Evolutionary conservation across 1,140 invertebrate species (phyloP), one percentile per base, ranked within the genome.

Genomic region (Listronotus bonariensis): DNA sequence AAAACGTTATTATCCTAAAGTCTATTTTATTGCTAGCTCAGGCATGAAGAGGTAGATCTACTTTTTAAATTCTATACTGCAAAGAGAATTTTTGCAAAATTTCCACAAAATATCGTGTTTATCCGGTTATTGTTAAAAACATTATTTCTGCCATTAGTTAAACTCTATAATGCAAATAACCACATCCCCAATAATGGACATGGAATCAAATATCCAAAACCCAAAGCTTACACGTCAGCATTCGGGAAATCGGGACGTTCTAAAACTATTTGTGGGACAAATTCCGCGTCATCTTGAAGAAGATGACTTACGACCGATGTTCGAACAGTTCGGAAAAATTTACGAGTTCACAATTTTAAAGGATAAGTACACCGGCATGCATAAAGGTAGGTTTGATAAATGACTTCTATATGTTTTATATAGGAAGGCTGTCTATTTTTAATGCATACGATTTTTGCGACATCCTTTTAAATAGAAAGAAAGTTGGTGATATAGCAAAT

Each of bases 331-430:
- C 76, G 94, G 94, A 41, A 92, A 92, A 76, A 97, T 97, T 74
- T 94, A 95, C 78, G 94, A 97, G 82, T 89, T 97, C 68, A 94
- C 92, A 43, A 90, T 96, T 14, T 87, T 97, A 41, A 95, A 95
- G 84, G 92, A 94, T 79, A 93, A 93, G 78, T 92, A 93, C 81
- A 96, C 93, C 34, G 93, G 93, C 20, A 92, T 94, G 85, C 93
- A 96, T 79, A 96, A 96, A 88, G 92, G 92, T 93, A 80, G 74
- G 63, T 0, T 1, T 12, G n/a, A n/a, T n/a, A n/a, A n/a, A n/a
- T 9, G 9, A 8, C 18, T 10, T 5, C 9, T 18, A 8, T 9
- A 9, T 46, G 7, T 7, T 8, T n/a, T 9, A 46, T 46, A 9
- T 9, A n/a, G 38, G 8, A 40, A 40, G n/a, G n/a, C n/a, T 40